phyloP scores from a whole-genome alignment of 2,113 vertebrate genomes.

The Muntiacus muntjak region DNA sequence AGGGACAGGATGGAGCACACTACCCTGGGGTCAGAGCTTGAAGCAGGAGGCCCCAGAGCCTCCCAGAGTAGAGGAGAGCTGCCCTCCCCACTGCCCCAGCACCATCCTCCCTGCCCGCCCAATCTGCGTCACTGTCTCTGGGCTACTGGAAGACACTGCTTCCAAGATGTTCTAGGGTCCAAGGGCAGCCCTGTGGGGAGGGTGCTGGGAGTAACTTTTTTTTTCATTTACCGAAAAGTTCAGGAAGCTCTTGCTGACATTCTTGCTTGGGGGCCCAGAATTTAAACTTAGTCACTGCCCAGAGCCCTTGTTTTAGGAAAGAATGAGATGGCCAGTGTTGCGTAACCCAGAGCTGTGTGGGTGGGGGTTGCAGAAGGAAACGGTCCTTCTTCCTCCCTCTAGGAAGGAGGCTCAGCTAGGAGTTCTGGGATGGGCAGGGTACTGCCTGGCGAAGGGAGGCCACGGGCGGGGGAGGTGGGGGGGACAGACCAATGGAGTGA shows the following conservation, averaged over 20 bases:
- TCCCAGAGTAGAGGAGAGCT: background rate
- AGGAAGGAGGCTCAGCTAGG: background rate
- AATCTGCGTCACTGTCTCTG: background rate
- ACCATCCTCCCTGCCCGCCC: background rate
- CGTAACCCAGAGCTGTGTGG: slow-evolving; percentile 37
- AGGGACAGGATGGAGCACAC: background rate
- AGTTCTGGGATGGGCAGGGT: background rate
- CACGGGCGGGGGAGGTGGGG: background rate
- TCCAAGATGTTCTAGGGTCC: background rate
- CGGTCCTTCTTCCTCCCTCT: slow-evolving; percentile 17
- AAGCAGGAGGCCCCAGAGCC: background rate
- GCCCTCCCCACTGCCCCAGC: background rate
- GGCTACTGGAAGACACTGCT: background rate
- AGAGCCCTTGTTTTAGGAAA: slow-evolving; percentile 73
- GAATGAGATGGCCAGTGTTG: slow-evolving; percentile 57
- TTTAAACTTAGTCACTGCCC: slow-evolving; percentile 62
- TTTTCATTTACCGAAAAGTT: slow-evolving; percentile 43
- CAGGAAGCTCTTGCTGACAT: slow-evolving; percentile 46
- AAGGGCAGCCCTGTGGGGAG: background rate
- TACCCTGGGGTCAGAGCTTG: background rate
- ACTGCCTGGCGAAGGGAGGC: background rate
- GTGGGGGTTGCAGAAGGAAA: slow-evolving; percentile 23
- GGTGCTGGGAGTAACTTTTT: background rate
- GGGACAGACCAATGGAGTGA: background rate
- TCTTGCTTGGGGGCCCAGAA: slow-evolving; percentile 59